Evolutionary conservation across 2,797 vertebrate genomes (phyloP), one percentile per base, ranked within the genome.

Genomic region (Tokudaia muenninki): DNA sequence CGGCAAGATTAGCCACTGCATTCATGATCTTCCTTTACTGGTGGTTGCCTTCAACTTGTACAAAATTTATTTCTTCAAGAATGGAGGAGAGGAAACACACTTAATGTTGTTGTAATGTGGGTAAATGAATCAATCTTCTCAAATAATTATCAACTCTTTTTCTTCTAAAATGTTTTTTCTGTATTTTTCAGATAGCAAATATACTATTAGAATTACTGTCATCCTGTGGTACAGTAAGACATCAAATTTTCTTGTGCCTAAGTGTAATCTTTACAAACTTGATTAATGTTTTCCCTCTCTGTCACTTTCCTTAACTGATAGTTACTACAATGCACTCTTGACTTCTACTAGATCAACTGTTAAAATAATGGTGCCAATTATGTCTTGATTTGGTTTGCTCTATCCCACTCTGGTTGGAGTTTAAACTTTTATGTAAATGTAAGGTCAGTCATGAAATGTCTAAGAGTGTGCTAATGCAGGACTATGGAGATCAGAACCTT

Each of bases 401-500:
- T n/a, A 4, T 24, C 6, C 9, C 24, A 29, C 0, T 31, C 8
- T 37, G 1, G 26, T 24, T 1, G 10, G 10, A 29, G 6, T 50
- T 29, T 79, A 24, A 21, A 37, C 4, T n/a, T 26, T 14, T 55
- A 8, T 67, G 34, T 3, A n/a, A 41, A 8, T 65, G 19, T n/a
- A 61, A 50, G 61, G 24, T 17, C 37, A 41, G 1, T 19, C 17
- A 1, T 26, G 22, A 13, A 21, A 11, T 63, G 13, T 55, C 26
- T 17, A 50, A 24, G 3, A n/a, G 41, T 34, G 2, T 4, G 12
- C 6, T 2, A 1, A 11, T 11, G 22, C 7, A 19, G 34, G 1
- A 26, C 65, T 55, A 14, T 55, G 11, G 34, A 50, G 84, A n/a
- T 50, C 44, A 31, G 47, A 52, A 10, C 11, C 6, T 37, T 6